A percentile compares a stretch with the other conserved stretches of the same genome.
These are phyloP conservation scores for Catocala sponsa DNA, from an alignment of 2,888 invertebrate species.

Conservation along the genomic window DNA sequence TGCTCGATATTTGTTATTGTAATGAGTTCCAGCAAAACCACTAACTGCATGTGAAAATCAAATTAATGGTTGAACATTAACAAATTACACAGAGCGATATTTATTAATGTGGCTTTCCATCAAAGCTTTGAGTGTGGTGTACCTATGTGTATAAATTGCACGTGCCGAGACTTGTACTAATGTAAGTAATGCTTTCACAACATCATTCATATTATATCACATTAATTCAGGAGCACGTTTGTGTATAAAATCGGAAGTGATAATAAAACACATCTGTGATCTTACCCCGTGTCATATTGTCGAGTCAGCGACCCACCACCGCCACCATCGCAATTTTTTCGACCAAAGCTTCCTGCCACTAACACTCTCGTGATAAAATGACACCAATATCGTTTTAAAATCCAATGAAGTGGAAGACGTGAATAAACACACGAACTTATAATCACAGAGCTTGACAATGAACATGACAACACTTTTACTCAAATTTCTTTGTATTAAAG, in stretches of 20 bases:
- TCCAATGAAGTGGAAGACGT: constrained; percentile 35
- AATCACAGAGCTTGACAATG: too few species aligned
- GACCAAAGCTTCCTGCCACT: constrained; percentile 18
- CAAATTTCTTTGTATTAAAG: too few species aligned
- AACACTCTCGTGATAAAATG: constrained; percentile 32
- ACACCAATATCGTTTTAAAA: constrained; percentile 34
- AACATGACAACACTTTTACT: too few species aligned
- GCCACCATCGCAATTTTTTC: constrained; percentile 19
- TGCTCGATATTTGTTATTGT: constrained; percentile 60
- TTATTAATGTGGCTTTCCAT: constrained; percentile 64
- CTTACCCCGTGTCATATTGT: constrained; percentile 47
- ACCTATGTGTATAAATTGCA: constrained; percentile 43
- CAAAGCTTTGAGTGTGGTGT: constrained; percentile 56
- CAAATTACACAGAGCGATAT: constrained; percentile 60
- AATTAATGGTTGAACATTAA: constrained; percentile 70
- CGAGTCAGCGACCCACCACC: constrained; percentile 49
- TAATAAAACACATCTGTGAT: constrained; percentile 75
- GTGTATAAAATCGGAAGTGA: constrained; percentile 54
- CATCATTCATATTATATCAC: constrained; percentile 51
- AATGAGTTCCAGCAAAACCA: constrained; percentile 65
- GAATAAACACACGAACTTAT: constrained; percentile 13
- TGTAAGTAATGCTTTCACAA: constrained; percentile 49
- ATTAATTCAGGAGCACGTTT: constrained; percentile 49
- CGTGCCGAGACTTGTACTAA: constrained; percentile 43
- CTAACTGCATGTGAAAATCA: constrained; percentile 70